A percentile compares a stretch with the other conserved stretches of the same genome.
These are phyloP conservation scores for Solea senegalensis DNA, from an alignment of 2,113 vertebrate species.

Conservation along the genomic window DNA sequence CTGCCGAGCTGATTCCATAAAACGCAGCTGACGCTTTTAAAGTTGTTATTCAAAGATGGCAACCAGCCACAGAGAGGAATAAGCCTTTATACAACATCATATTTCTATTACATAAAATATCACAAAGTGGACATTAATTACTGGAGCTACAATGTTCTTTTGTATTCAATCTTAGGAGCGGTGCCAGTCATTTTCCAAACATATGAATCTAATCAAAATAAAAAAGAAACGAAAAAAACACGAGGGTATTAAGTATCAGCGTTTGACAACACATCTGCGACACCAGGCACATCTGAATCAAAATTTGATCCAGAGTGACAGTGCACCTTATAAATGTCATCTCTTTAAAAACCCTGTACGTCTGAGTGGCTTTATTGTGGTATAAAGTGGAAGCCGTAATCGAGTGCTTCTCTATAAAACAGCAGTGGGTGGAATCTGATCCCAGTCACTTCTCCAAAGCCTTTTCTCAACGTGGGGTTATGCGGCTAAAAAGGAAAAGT, in stretches of 20 bases:
- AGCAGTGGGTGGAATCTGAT: slow-evolving; percentile 62
- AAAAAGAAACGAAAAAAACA: slow-evolving; percentile 5
- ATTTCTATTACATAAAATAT: neutral
- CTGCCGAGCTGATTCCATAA: slow-evolving; percentile 31
- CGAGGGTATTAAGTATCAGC: slow-evolving; percentile 37
- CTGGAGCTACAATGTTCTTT: slow-evolving; percentile 15
- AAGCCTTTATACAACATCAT: neutral
- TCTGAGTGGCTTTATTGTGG: slow-evolving; percentile 67
- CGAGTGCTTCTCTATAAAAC: slow-evolving; percentile 65
- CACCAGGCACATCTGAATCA: slow-evolving; percentile 50
- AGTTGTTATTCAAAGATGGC: slow-evolving; percentile 39
- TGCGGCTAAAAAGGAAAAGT: neutral
- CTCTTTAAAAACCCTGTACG: slow-evolving; percentile 68
- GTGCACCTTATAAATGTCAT: slow-evolving; percentile 67
- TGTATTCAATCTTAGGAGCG: slow-evolving; percentile 19
- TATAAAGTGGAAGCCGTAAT: slow-evolving; percentile 72
- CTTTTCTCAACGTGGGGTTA: slow-evolving; percentile 22
- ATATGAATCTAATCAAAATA: slow-evolving; percentile 38
- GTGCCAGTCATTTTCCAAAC: slow-evolving; percentile 17
- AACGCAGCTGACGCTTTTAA: slow-evolving; percentile 38
- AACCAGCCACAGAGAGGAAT: slow-evolving; percentile 1
- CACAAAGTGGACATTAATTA: neutral
- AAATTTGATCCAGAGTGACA: slow-evolving; percentile 69
- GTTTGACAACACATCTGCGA: slow-evolving; percentile 45
- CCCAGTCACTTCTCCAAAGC: slow-evolving; percentile 30